phyloP scores from a whole-genome alignment of 2,888 invertebrate genomes.

The Rhagium mordax region DNA sequence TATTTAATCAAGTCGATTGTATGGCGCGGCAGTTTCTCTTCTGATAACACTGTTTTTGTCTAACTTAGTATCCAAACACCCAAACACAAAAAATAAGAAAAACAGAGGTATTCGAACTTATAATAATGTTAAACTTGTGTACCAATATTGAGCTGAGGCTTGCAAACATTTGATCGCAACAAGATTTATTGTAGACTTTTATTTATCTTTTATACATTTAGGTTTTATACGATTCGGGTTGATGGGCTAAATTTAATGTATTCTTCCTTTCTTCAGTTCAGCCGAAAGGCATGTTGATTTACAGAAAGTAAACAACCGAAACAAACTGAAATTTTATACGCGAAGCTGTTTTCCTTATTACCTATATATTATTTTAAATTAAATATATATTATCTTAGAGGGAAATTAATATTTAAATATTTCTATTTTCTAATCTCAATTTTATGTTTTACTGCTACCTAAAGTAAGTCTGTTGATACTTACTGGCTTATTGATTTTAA shows the following conservation, averaged over 20 bases:
- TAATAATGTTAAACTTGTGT: slow-evolving; percentile 29
- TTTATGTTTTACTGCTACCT: too few relatives aligned
- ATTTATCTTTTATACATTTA: slow-evolving; percentile 6
- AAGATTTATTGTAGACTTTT: slow-evolving; percentile 49
- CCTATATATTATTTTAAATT: too few relatives aligned
- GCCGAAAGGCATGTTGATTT: background rate
- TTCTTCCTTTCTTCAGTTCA: background rate
- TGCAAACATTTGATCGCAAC: slow-evolving; percentile 48
- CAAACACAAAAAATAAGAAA: slow-evolving; percentile 48
- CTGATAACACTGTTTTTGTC: slow-evolving; percentile 59
- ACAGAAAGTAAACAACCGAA: too few relatives aligned
- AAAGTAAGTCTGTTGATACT: too few relatives aligned
- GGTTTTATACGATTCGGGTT: background rate
- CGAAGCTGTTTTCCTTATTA: too few relatives aligned
- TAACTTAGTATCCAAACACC: slow-evolving; percentile 72
- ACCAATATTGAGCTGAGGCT: slow-evolving; percentile 42
- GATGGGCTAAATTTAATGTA: background rate
- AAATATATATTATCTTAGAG: too few relatives aligned
- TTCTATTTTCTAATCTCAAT: too few relatives aligned
- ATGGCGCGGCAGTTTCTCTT: slow-evolving; percentile 49
- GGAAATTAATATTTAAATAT: too few relatives aligned
- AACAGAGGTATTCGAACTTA: slow-evolving; percentile 15
- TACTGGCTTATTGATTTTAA: too few relatives aligned
- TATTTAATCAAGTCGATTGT: slow-evolving; percentile 66
- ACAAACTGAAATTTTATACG: too few relatives aligned